Evolutionary conservation across 2,888 invertebrate species (phyloP).

Genomic region (Hofmannophila pseudospretella): DNA sequence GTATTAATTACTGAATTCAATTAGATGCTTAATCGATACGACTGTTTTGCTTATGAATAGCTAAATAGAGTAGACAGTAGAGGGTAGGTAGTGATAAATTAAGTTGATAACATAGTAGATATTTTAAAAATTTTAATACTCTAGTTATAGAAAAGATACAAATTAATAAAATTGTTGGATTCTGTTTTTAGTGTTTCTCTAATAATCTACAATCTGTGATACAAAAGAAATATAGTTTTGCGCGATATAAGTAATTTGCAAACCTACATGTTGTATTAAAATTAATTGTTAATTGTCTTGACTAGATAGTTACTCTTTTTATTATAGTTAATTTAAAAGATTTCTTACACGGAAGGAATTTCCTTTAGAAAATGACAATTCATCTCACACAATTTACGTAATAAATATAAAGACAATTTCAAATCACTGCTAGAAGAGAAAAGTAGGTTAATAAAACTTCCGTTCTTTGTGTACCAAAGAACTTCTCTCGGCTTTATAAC

Average conservation of each 20-base stretch:
- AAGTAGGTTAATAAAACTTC: slow-evolving; percentile 34
- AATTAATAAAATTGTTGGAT: slow-evolving; percentile 47
- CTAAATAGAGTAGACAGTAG: slow-evolving; percentile 26
- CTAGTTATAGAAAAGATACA: slow-evolving; percentile 29
- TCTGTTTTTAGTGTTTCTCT: slow-evolving; percentile 7
- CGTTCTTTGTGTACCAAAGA: slow-evolving; percentile 24
- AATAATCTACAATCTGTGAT: background rate
- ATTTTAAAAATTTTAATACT: slow-evolving; percentile 31
- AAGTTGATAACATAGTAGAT: slow-evolving; percentile 13
- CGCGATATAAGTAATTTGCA: too few relatives aligned
- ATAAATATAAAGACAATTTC: too few relatives aligned
- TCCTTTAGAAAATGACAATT: too few relatives aligned
- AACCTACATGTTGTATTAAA: too few relatives aligned
- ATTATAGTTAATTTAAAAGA: too few relatives aligned
- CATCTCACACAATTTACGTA: too few relatives aligned
- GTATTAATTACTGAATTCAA: slow-evolving; percentile 5
- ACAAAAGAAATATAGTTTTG: too few relatives aligned
- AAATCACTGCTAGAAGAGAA: slow-evolving; percentile 17
- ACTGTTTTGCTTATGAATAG: slow-evolving; percentile 40
- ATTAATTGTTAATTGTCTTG: too few relatives aligned
- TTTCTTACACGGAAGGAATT: too few relatives aligned
- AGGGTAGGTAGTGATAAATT: slow-evolving; percentile 24
- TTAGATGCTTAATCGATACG: slow-evolving; percentile 40
- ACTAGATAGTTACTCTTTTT: too few relatives aligned
- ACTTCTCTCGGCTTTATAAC: slow-evolving; percentile 22